Evolutionary conservation across 2,888 invertebrate species (phyloP), one percentile per base, ranked within the genome.

Genomic region (Lasioglossum pauxillum): DNA sequence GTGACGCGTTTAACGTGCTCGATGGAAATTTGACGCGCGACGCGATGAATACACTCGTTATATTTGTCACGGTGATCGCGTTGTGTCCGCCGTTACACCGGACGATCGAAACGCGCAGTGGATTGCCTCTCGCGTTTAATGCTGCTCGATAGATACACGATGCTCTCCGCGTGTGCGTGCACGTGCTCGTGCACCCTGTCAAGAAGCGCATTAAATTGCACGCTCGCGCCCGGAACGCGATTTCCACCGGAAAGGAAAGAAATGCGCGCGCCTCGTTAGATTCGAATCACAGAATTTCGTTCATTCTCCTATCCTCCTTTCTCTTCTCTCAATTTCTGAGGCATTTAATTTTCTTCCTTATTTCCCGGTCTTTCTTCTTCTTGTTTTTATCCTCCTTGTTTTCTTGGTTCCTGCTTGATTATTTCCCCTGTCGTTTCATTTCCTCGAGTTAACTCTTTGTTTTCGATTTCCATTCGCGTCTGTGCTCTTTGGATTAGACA

Each of bases 21-120:
- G 82, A 85, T 79, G 76, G 79, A 82, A 86, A 86, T 86, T 86
- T 77, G 78, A 85, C 78, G 86, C 77, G 49, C 41, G 35, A 49
- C 72, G 67, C 78, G 64, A 77, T 85, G 82, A 86, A 86, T 86
- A 71, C 73, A 57, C 81, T 78, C 87, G 86, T 87, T 86, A 83
- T 76, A 78, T 75, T 83, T 72, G 83, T 89, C 78, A 38, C 75
- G 67, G 46, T 67, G 78, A 67, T 38, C 73, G 64, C 41, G 23
- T 75, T 27, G 46, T 23, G 64, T 67, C 67, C 46, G 46, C 38
- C 44, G 82, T 83, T 79, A 79, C 74, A 79, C 41, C 46, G 53
- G n/a, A 75, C 73, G 74, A 71, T 73, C 49, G 69, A 74, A 38
- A 57, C 67, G 67, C n/a, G 46, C 16, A 44, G 46, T 46, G 72